Evolutionary conservation across 2,888 invertebrate genomes (phyloP).

Genomic region (Conistra vaccinii): DNA sequence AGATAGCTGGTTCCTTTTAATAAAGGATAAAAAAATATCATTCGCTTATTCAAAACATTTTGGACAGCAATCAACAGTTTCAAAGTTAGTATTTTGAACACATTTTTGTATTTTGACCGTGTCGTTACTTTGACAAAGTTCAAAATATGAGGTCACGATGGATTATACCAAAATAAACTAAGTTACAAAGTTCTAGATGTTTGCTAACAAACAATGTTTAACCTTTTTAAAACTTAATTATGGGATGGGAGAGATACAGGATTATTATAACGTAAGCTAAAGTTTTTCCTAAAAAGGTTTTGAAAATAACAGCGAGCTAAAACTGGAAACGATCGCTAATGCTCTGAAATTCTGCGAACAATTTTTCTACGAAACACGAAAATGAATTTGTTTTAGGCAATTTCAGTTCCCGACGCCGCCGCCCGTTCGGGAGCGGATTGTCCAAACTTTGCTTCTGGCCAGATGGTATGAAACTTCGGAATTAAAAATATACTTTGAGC

Average conservation of each 20-base stretch:
- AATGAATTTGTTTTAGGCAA: constrained; percentile 51
- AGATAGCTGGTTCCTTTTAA: too few relatives aligned
- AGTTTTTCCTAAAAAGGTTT: not conserved
- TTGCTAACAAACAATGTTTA: constrained; percentile 2
- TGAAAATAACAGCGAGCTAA: not conserved
- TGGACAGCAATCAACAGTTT: not conserved
- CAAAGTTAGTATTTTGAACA: not conserved
- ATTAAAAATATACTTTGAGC: constrained; percentile 51
- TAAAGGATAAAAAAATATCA: too few relatives aligned
- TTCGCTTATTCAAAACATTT: not conserved
- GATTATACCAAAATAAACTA: constrained; percentile 12
- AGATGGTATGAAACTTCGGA: constrained; percentile 58
- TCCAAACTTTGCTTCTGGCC: constrained; percentile 43
- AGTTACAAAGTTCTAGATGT: not conserved
- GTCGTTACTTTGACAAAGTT: not conserved
- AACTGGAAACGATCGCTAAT: constrained; percentile 27
- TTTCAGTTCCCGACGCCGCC: constrained; percentile 40
- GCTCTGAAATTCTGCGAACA: constrained; percentile 30
- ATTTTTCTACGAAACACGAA: constrained; percentile 43
- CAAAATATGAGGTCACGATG: not conserved
- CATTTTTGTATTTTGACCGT: not conserved
- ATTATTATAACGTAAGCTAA: constrained; percentile 12
- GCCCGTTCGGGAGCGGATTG: constrained; percentile 43
- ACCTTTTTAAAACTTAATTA: constrained; percentile 27
- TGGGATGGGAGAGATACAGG: constrained; percentile 10